Base-by-base conservation (phyloP, 2,888 invertebrate species). In the Hydrotaea diabolus region DNA sequence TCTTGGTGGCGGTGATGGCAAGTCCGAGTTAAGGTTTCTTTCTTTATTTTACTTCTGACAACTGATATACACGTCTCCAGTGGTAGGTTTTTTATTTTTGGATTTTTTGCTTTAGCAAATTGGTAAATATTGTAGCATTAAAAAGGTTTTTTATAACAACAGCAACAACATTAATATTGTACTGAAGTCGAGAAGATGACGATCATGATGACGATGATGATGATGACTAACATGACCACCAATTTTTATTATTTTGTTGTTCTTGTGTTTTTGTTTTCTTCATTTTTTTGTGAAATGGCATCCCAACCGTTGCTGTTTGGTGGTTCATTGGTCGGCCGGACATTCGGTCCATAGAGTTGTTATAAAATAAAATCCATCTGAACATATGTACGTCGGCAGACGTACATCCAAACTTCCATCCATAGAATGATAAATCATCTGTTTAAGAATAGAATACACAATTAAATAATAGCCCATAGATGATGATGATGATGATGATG, bases 391-490 rank as follows among this genome's bases (percentile, higher is more conserved):
- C 13, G 62, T 49, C 71, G 0, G 17, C 5, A 55, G 46, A 72
- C 17, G 49, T 4, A 49, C n/a, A 69, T 39, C 7, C 3, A 39
- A 39, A 8, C 39, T 11, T 39, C 39, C 39, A 66, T 66, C 39
- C 71, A 62, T 39, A 46, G 62, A 81, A 76, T 84, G 77, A 81
- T 75, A 76, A 83, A 36, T 55, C 74, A 74, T 71, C 39, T 77
- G 55, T 69, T 75, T 64, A 73, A 80, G 49, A 69, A 66, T 66
- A 72, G 49, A 69, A 43, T 72, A 39, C 64, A 78, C 84, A 84
- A 76, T 84, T 84, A 76, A 80, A 78, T 84, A 81, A 76, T 76
- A 76, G 81, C 76, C 64, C 64, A 43, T 39, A 53, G 64, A 69
- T 57, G 55, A 66, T 77, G 57, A 55, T 49, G 62, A 39, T 77